Evolutionary conservation across 1,140 invertebrate species (phyloP), one percentile per base, ranked within the genome.

Genomic region (Drosophila sturtevanti): DNA sequence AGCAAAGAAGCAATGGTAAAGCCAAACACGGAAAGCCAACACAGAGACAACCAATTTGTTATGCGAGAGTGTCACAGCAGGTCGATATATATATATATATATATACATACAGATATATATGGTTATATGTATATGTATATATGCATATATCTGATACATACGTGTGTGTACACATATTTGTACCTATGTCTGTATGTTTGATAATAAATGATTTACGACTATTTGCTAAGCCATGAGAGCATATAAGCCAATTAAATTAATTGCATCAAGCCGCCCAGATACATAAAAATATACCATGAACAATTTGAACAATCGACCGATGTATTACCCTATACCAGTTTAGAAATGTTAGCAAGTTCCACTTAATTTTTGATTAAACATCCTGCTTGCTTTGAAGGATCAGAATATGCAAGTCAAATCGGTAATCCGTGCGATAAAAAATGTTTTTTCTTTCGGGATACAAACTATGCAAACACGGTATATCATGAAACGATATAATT

Each of bases 161-260:
- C 12, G 27, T 55, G n/a, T 55, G n/a, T 55, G 18, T 22, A 61
- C 18, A 48, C 24, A 24, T 44, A 38, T 41, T 9, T 31, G 24
- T 48, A 41, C 38, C 31, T 12, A 44, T 16, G 21, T 18, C 44
- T 55, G 21, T 18, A 55, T 55, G 44, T 68, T 27, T 37, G 41
- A 41, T 59, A 41, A 63, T 64, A 73, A 79, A 79, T 73, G 77
- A 79, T 79, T 79, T 75, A 80, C 63, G 77, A 68, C 60, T 71
- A 59, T 79, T 79, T 35, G n/a, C 37, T 22, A 48, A 48, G 41
- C 41, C 41, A 48, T 48, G 16, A 48, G 54, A 27, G 0, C 16
- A 62, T 67, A 48, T 68, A 12, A 44, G 54, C 59, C 77, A 79
- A 79, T 74, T 79, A 73, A 58, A 65, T 63, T 65, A 79, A 79